Evolutionary conservation across 1,140 invertebrate species (phyloP), one percentile per base, ranked within the genome.

Genomic region (Teleogryllus occipitalis): DNA sequence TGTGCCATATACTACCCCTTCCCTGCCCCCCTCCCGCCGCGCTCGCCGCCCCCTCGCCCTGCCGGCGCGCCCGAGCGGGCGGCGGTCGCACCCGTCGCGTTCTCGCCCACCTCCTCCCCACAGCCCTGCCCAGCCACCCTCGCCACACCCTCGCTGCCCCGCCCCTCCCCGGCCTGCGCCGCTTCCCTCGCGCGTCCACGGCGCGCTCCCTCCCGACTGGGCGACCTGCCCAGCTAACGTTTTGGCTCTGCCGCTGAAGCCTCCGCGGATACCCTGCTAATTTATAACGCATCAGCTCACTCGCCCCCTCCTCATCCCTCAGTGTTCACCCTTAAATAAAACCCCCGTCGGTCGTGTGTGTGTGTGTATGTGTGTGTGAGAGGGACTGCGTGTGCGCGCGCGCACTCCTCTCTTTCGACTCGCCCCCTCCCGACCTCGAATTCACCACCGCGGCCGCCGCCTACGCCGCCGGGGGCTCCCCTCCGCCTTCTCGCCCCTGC

Each of bases 251-350:
- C 49, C 49, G 8, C 49, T 54, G 49, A 54, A 54, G 49, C 49
- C 49, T 54, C 15, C 49, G 49, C 49, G 49, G 49, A 54, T 54
- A 54, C 46, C 78, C 72, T 48, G 78, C 78, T 78, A 78, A 78
- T 78, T 78, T 78, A 78, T 78, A 78, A 78, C 78, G 72, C 72
- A 78, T 78, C 78, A 77, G 76, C 76, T 77, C 76, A 47, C 48
- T 77, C 78, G 21, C 39, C 46, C 47, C 54, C 48, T 48, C 78
- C 27, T 39, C 27, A 39, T 39, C 54, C 18, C 54, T 10, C 54
- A 18, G 54, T 65, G 54, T 65, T 65, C 54, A 65, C 54, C 54
- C 54, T 65, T 65, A 65, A 65, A 65, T 65, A 65, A 65, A 65
- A 65, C 54, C 54, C 54, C 18, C 54, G 27, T 39, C 27, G 27